Base-by-base conservation (phyloP, 2,888 invertebrate genomes). In the Diloba caeruleocephala region DNA sequence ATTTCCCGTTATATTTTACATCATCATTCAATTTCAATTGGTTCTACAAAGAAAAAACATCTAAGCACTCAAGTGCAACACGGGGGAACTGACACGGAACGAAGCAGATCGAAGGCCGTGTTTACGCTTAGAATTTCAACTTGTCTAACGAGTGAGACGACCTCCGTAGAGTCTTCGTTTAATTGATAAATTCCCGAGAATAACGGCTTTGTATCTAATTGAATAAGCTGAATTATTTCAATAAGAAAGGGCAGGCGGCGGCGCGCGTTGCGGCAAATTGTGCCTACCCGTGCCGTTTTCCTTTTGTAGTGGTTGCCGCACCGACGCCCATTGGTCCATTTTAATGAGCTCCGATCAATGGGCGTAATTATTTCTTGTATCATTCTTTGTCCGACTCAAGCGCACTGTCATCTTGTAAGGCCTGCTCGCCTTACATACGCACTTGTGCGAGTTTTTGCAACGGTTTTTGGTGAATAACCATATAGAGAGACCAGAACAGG, bases 281-380 rank as follows among this genome's bases (percentile, higher is more conserved):
- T 82, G 78, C 80, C 75, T 82, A 76, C 85, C 65, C 64, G 58
- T 49, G 71, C 74, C 69, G 73, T 85, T 79, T 80, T 87, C 82
- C 85, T 89, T 89, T 90, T 90, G 83, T 84, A 69, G 67, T 65
- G 59, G 67, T 69, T 71, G 68, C 73, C 66, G 58, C 59, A 72
- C 74, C 77, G 75, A 74, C 71, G 76, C 81, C 82, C 81, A 91
- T 92, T 92, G 92, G 90, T 82, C 74, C 76, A 80, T 84, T 89
- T 88, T 91, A 92, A 90, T 91, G 89, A 91, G 90, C 85, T 78
- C 76, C 86, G 87, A 90, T 91, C 89, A 90, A 91, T 90, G 91
- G 91, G 91, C 91, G 92, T 92, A 91, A 92, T 91, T 91, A 89
- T 92, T 90, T 87, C 85, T 89, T 82, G 89, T 90, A 87, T 89